A percentile compares a stretch with the other conserved stretches of the same genome.
phyloP scores from a whole-genome alignment of 2,113 vertebrate species.

The Melanostigma gelatinosum region DNA sequence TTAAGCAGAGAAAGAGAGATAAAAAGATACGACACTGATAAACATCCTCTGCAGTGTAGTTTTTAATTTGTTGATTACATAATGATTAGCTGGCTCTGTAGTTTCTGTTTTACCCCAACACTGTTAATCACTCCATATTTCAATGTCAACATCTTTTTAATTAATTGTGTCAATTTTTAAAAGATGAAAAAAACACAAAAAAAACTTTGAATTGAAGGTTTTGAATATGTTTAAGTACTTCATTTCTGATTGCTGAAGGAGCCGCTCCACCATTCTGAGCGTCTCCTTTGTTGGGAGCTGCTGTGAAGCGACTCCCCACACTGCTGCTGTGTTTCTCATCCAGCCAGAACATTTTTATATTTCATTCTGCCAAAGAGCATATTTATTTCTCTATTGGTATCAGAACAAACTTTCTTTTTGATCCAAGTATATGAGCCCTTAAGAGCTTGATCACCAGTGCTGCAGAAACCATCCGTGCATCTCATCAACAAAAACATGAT shows the following conservation, averaged over 20 bases:
- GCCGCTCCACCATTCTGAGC: background rate
- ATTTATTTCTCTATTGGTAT: background rate
- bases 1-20: background rate
- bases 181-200: background rate
- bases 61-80: slow-evolving; percentile 6
- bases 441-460: background rate
- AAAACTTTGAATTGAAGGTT: background rate
- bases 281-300: slow-evolving; percentile 1
- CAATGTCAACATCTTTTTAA: background rate
- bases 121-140: background rate
- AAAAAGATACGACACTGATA: background rate
- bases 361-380: slow-evolving; percentile 5
- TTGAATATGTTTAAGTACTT: too few species aligned
- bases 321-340: slow-evolving; percentile 4
- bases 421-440: background rate
- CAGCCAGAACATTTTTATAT: background rate
- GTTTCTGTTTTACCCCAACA: background rate
- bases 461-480: background rate
- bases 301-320: background rate
- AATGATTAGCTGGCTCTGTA: background rate
- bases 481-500: slow-evolving; percentile 3
- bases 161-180: background rate
- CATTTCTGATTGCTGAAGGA: background rate
- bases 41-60: background rate
- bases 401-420: slow-evolving; percentile 12